Evolutionary conservation across 2,113 vertebrate genomes (phyloP).

Genomic region (Electrona antarctica): DNA sequence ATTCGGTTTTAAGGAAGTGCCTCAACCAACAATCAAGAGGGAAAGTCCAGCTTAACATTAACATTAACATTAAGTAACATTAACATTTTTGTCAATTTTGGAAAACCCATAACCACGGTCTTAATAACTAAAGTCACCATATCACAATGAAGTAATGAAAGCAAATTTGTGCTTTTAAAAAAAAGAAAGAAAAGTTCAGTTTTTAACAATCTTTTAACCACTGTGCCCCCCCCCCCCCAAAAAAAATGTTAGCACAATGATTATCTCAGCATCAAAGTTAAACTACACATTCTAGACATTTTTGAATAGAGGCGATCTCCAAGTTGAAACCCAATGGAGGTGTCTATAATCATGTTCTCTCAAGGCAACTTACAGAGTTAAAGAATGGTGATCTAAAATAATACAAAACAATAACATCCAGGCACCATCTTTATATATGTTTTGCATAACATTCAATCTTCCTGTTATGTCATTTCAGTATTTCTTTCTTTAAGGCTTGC

Average conservation of each 20-base stretch:
- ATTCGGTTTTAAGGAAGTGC: no score
- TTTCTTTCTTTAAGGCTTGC: not conserved
- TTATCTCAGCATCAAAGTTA: not conserved
- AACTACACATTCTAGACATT: conserved; percentile 16
- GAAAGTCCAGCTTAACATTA: not conserved
- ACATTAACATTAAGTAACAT: no score
- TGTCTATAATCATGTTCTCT: not conserved
- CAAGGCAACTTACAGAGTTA: conserved; percentile 16
- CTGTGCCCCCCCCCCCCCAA: no score
- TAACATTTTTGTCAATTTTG: no score
- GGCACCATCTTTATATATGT: conserved; percentile 6
- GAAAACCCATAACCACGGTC: no score
- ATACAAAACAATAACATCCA: not conserved
- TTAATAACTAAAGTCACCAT: no score
- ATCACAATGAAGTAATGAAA: no score
- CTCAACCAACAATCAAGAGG: not conserved
- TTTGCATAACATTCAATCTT: conserved; percentile 1
- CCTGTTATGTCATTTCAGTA: not conserved
- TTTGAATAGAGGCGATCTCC: not conserved
- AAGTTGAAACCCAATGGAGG: not conserved
- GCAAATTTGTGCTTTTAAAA: no score
- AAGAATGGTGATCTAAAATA: not conserved
- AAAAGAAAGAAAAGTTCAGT: no score
- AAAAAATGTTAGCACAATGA: not conserved
- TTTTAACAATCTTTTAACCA: no score